Evolutionary conservation across 2,113 vertebrate species (phyloP), one percentile per base, ranked within the genome.

Genomic region (Phycodurus eques): DNA sequence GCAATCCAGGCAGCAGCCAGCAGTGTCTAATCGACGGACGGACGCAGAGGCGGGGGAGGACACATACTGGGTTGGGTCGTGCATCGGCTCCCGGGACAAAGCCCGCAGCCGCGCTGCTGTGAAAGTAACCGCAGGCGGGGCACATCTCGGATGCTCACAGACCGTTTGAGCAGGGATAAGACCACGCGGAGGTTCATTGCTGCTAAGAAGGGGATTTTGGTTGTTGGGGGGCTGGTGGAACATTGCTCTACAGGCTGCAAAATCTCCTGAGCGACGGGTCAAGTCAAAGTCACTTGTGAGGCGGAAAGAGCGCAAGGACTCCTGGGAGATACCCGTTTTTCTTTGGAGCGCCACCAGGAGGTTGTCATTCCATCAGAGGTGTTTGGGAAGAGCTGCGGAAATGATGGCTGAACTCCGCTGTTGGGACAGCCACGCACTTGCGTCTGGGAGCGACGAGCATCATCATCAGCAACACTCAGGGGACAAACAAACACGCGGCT

Each of bases 251-350:
- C 60, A 64, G 76, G 68, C 75, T 49, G 69, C 57, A 19, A 44
- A 27, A 27, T 27, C 27, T 27, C 27, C 27, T 27, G 27, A 27
- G 71, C 56, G 77, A 70, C 83, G 87, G 88, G 89, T 89, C 89
- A 91, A 68, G 74, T 77, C 88, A 91, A 91, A 91, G 89, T 88
- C 89, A 89, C 85, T 85, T 82, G 67, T 67, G 72, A 49, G 75
- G 64, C 73, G 77, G 69, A 11, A 70, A 61, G 22, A 7, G 66
- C 27, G 35, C 46, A 8, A 2, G 62, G 49, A 59, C 27, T 51
- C 15, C 73, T 65, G 20, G 46, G 42, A 14, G 63, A 46, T 27
- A 1, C 27, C 27, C 27, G 27, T 27, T 27, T 27, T 27, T 27
- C 27, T 27, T n/a, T n/a, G n/a, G 17, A 72, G n/a, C 56, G 33